A percentile compares a stretch with the other conserved stretches of the same genome.
These are phyloP conservation scores for Xanthorhoe designata DNA, from an alignment of 2,888 invertebrate species.

Conservation along the genomic window DNA sequence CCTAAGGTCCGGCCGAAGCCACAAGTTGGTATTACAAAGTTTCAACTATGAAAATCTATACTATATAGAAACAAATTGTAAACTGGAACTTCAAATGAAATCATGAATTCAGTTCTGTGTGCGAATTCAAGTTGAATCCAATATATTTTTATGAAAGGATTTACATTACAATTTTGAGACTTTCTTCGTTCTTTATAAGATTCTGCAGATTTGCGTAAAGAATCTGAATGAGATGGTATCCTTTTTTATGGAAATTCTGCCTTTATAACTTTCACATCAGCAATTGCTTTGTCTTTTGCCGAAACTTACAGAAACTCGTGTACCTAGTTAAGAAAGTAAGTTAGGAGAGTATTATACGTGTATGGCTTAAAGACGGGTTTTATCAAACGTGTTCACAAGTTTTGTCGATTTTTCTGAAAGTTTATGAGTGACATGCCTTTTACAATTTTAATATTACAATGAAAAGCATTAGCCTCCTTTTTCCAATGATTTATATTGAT, in stretches of 20 bases:
- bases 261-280: conserved; percentile 9
- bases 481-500: too few relatives aligned
- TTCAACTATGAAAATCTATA: conserved; percentile 2
- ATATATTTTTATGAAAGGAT: conserved; percentile 33
- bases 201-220: conserved; percentile 17
- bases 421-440: too few relatives aligned
- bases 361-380: too few relatives aligned
- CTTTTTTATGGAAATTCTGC: conserved; percentile 23
- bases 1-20: too few relatives aligned
- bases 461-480: too few relatives aligned
- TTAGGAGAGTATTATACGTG: not conserved
- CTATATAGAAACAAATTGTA: conserved; percentile 12
- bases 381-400: too few relatives aligned
- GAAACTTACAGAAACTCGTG: conserved; percentile 1
- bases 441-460: too few relatives aligned
- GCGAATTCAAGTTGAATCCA: conserved; percentile 25
- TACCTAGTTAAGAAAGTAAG: not conserved
- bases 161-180: conserved; percentile 27
- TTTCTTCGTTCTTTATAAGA: conserved; percentile 16
- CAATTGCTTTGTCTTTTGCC: conserved; percentile 14
- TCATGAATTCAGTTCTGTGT: conserved; percentile 22
- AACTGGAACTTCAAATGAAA: conserved; percentile 14
- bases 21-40: not conserved
- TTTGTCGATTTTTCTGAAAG: too few relatives aligned
- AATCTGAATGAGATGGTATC: conserved; percentile 28